Evolutionary conservation across 2,888 invertebrate genomes (phyloP).

Genomic region (Strigamia transsilvanica): DNA sequence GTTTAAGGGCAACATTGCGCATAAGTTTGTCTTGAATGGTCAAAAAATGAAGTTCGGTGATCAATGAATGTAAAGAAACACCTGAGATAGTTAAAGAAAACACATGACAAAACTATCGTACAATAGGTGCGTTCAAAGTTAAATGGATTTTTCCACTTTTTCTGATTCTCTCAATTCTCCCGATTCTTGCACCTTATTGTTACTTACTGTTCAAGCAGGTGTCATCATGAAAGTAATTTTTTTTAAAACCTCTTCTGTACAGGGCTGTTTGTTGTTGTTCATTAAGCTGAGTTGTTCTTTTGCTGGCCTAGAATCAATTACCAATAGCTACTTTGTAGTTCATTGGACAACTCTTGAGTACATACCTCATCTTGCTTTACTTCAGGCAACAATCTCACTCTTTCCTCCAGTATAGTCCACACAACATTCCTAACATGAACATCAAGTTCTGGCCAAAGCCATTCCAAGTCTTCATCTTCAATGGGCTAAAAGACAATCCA

Average conservation of each 20-base stretch:
- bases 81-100: background rate
- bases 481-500: background rate
- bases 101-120: no score
- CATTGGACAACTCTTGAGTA: background rate
- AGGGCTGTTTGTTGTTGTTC: background rate
- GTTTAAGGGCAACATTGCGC: background rate
- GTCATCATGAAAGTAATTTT: background rate
- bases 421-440: background rate
- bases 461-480: background rate
- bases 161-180: no score
- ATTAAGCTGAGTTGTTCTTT: background rate
- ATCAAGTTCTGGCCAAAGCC: constrained; percentile 3
- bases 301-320: background rate
- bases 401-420: background rate
- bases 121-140: no score
- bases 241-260: background rate
- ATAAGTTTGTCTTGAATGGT: background rate
- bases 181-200: no score
- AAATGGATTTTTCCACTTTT: no score
- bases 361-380: constrained; percentile 1
- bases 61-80: background rate
- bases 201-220: background rate
- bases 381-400: background rate
- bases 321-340: background rate
- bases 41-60: background rate